A percentile compares a stretch with the other conserved stretches of the same genome.
phyloP scores from a whole-genome alignment of 2,797 vertebrate genomes.

The Sebastes cheni region DNA sequence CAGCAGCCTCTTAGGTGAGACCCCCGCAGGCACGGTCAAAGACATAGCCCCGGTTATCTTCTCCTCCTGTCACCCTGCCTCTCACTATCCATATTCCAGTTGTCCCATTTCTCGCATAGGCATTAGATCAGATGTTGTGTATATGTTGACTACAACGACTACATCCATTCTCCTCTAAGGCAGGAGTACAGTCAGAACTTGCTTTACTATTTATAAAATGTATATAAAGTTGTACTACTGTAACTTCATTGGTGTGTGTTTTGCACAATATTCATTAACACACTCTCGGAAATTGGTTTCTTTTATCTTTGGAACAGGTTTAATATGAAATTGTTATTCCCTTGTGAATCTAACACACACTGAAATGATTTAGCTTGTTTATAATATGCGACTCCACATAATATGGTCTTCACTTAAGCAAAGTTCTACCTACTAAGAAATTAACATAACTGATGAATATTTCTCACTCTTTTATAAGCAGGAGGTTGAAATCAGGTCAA shows the following conservation, averaged over 20 bases:
- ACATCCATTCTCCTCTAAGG: not conserved
- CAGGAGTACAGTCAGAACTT: not conserved
- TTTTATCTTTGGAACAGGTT: not conserved
- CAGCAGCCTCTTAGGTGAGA: constrained; percentile 4
- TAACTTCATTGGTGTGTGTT: not conserved
- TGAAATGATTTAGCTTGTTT: not conserved
- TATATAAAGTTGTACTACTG: not conserved
- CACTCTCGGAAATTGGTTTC: not conserved
- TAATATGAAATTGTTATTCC: not conserved
- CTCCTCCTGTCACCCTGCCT: constrained; percentile 14
- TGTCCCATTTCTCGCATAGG: not conserved
- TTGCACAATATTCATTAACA: not conserved
- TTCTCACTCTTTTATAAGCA: not conserved
- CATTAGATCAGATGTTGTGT: not conserved
- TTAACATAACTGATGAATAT: not conserved
- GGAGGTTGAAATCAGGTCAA: not conserved
- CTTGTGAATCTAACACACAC: not conserved
- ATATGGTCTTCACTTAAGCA: not conserved
- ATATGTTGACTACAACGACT: not conserved
- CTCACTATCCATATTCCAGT: not conserved
- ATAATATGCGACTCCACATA: not conserved
- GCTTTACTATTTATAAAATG: not conserved
- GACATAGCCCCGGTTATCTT: constrained; percentile 10
- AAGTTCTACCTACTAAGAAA: not conserved
- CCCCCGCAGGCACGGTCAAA: constrained; percentile 20